Conservation (phyloP, 2,113 vertebrate genomes). For the Xenopus borealis region DNA sequence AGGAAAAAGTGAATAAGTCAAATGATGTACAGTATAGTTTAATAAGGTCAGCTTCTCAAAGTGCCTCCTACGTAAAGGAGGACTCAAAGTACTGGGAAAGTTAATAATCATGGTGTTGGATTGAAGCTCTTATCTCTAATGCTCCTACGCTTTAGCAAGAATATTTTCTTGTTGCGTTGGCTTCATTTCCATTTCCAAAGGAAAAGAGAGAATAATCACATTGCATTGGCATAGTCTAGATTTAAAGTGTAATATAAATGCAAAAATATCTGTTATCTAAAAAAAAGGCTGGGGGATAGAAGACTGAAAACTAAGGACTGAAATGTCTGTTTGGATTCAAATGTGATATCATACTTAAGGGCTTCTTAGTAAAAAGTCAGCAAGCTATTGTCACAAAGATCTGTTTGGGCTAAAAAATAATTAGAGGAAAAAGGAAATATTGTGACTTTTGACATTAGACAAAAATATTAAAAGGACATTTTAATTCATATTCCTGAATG, state of each 20-base stretch:
- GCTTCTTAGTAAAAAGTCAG: conserved; percentile 12
- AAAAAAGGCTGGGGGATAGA: conserved; percentile 12
- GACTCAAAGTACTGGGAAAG: not conserved
- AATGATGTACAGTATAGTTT: conserved; percentile 6
- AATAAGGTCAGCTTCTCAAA: not conserved
- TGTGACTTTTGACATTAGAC: too few species aligned
- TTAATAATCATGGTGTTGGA: conserved; percentile 26
- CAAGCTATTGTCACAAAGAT: not conserved
- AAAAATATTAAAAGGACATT: too few species aligned
- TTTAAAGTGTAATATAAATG: conserved; percentile 45
- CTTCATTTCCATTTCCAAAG: conserved; percentile 28
- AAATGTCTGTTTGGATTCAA: conserved; percentile 1
- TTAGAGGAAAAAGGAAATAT: too few species aligned
- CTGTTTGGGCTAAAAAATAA: too few species aligned
- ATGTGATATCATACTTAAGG: conserved; percentile 20
- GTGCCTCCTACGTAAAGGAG: not conserved
- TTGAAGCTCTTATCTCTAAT: not conserved
- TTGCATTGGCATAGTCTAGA: conserved; percentile 28
- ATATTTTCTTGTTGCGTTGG: conserved; percentile 33
- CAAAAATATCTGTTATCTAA: conserved; percentile 37
- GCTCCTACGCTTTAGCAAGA: conserved; percentile 14
- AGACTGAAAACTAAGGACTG: not conserved
- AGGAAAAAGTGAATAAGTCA: not conserved
- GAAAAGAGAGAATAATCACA: conserved; percentile 27
- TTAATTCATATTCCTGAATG: too few species aligned